These are phyloP conservation scores for Drusus annulatus DNA, from an alignment of 1,140 invertebrate species.

Conservation along the genomic window DNA sequence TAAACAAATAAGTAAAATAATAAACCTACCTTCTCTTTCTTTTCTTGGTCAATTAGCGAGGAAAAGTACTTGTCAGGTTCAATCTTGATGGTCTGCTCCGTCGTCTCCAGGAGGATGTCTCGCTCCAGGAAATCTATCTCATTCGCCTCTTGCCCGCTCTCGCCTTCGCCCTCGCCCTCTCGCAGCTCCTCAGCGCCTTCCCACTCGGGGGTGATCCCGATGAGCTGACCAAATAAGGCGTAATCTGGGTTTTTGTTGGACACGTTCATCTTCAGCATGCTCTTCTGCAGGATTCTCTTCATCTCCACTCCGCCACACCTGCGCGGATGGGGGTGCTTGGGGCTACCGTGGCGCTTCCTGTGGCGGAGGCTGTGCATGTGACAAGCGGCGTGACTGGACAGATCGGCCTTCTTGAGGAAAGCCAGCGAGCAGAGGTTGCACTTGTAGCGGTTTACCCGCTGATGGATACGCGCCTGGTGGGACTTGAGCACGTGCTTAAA, in stretches of 20 bases:
- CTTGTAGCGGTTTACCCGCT: slow-evolving; percentile 59
- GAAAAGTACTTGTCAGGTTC: slow-evolving; percentile 47
- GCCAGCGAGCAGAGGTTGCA: slow-evolving; percentile 63
- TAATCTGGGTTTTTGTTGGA: neutral
- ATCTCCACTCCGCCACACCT: slow-evolving; percentile 31
- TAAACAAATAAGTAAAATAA: neutral
- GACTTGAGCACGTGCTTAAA: slow-evolving; percentile 60
- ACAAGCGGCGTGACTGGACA: slow-evolving; percentile 59
- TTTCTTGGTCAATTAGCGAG: slow-evolving; percentile 46
- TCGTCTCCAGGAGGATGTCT: slow-evolving; percentile 4
- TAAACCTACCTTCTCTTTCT: slow-evolving; percentile 52
- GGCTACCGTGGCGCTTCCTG: too few relatives aligned
- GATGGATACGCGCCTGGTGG: slow-evolving; percentile 63
- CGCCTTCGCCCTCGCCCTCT: too few relatives aligned
- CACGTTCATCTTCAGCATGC: slow-evolving; percentile 30
- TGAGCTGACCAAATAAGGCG: slow-evolving; percentile 50
- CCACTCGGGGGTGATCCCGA: slow-evolving; percentile 34
- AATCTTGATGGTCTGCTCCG: slow-evolving; percentile 20
- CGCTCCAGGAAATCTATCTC: neutral
- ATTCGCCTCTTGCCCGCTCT: too few relatives aligned
- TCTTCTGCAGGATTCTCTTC: slow-evolving; percentile 28
- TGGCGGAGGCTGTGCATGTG: slow-evolving; percentile 52
- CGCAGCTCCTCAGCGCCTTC: slow-evolving; percentile 3
- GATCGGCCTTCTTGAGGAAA: slow-evolving; percentile 56
- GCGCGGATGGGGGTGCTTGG: slow-evolving; percentile 33